Percentiles rank a stretch among this genome's conserved stretches.
Evolutionary conservation across 2,113 vertebrate genomes (phyloP).

Genomic region (Orthonyx spaldingii): DNA sequence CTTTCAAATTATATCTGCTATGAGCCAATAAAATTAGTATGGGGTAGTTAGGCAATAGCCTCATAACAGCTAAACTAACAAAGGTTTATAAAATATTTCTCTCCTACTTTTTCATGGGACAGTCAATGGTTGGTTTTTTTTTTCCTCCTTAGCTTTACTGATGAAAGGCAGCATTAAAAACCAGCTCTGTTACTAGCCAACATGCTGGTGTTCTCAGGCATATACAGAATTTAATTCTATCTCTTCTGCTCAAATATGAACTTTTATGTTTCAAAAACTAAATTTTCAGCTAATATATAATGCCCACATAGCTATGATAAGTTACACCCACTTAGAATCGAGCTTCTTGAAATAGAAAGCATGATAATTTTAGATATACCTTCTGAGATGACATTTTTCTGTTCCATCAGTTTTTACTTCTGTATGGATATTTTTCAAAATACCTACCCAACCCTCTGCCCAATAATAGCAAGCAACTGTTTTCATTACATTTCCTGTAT

Average conservation of each 20-base stretch:
- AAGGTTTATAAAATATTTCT: conserved; percentile 39
- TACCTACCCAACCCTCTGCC: too few relatives aligned
- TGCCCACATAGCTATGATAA: not conserved
- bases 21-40: conserved; percentile 45
- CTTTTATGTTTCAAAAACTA: not conserved
- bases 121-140: not conserved
- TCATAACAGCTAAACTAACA: conserved; percentile 53
- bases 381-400: not conserved
- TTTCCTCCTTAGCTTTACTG: not conserved
- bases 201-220: not conserved
- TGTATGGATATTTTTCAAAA: not conserved
- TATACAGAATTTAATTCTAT: not conserved
- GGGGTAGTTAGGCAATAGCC: not conserved
- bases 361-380: not conserved
- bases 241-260: not conserved
- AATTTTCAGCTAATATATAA: not conserved
- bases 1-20: conserved; percentile 28
- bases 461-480: too few relatives aligned
- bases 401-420: not conserved
- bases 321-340: fast-evolving
- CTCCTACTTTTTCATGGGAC: conserved; percentile 45
- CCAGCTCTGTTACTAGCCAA: not conserved
- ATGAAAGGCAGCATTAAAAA: not conserved
- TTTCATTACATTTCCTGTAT: too few relatives aligned
- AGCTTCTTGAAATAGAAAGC: not conserved